Percentiles rank a stretch among this genome's conserved stretches.
Conservation (phyloP, 2,888 invertebrate species). For the Mimachlamys varia region DNA sequence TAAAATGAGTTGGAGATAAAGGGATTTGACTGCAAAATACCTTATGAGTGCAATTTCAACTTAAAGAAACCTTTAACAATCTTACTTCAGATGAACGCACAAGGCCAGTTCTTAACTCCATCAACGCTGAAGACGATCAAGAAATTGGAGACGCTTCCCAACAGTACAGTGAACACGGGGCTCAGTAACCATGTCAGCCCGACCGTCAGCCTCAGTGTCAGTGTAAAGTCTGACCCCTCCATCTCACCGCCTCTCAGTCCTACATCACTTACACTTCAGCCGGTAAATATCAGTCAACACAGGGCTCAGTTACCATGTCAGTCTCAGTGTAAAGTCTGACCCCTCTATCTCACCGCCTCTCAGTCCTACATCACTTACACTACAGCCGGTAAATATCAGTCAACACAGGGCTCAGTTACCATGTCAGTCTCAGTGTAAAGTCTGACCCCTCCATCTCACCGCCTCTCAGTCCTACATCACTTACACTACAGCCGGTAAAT, state of each 20-base stretch:
- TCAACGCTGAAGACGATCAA: neutral
- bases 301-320: neutral
- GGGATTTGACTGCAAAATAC: too few relatives aligned
- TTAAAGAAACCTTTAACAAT: neutral
- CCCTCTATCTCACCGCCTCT: neutral
- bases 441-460: neutral
- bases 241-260: slow-evolving; percentile 6
- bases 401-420: neutral
- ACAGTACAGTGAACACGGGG: neutral
- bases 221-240: neutral
- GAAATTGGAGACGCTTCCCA: neutral
- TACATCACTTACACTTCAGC: slow-evolving; percentile 1
- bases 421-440: neutral
- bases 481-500: slow-evolving; percentile 9
- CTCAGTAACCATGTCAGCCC: slow-evolving; percentile 2
- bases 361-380: slow-evolving; percentile 6
- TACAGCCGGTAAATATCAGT: neutral
- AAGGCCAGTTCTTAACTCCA: slow-evolving; percentile 1
- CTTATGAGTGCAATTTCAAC: neutral
- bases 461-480: slow-evolving; percentile 7
- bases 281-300: neutral
- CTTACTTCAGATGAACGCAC: neutral
- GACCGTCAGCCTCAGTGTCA: neutral
- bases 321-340: neutral
- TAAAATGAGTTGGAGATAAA: too few relatives aligned